Evolutionary conservation across 2,888 invertebrate species (phyloP).

Genomic region (Drosophila pullipes): DNA sequence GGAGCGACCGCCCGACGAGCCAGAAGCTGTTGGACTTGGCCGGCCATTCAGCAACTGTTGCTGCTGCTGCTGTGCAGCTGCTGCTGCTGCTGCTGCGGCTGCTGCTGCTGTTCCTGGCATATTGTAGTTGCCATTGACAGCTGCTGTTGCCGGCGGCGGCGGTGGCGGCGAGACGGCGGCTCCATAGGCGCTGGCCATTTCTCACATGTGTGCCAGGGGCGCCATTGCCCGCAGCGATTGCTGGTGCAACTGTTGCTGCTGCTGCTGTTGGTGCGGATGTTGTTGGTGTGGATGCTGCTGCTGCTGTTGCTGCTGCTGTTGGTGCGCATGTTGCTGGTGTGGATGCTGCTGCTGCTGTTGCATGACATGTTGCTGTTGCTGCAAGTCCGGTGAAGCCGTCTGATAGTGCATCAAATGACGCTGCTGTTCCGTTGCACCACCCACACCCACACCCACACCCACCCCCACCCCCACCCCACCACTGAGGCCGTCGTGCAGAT

Average conservation of each 20-base stretch:
- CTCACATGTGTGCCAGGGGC: conserved; percentile 86
- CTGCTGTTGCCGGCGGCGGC: conserved; percentile 51
- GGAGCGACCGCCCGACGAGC: conserved; percentile 80
- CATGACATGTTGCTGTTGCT: conserved; percentile 82
- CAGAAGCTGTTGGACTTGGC: conserved; percentile 83
- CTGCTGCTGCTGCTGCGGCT: conserved; percentile 44
- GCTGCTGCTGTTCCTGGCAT: conserved; percentile 55
- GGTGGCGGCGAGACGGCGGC: conserved; percentile 67
- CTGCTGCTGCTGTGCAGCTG: conserved; percentile 50
- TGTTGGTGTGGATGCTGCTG: conserved; percentile 79
- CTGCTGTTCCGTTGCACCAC: conserved; percentile 84
- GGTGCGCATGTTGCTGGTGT: conserved; percentile 51
- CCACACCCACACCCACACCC: conserved; percentile 2
- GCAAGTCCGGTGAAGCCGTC: conserved; percentile 84
- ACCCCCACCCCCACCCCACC: conserved; percentile 7
- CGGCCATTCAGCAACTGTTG: conserved; percentile 74
- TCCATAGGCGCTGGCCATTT: conserved; percentile 85
- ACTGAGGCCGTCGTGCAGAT: conserved; percentile 88
- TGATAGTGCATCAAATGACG: conserved; percentile 85
- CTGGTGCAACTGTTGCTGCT: conserved; percentile 84
- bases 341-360: conserved; percentile 82
- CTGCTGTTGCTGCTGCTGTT: conserved; percentile 53
- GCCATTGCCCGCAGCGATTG: conserved; percentile 85
- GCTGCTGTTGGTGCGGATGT: conserved; percentile 78
- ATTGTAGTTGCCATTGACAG: conserved; percentile 36